Percentiles rank a stretch among this genome's conserved stretches.
These are phyloP conservation scores for Gallirallus australis DNA, from an alignment of 2,797 vertebrate genomes.

Conservation along the genomic window DNA sequence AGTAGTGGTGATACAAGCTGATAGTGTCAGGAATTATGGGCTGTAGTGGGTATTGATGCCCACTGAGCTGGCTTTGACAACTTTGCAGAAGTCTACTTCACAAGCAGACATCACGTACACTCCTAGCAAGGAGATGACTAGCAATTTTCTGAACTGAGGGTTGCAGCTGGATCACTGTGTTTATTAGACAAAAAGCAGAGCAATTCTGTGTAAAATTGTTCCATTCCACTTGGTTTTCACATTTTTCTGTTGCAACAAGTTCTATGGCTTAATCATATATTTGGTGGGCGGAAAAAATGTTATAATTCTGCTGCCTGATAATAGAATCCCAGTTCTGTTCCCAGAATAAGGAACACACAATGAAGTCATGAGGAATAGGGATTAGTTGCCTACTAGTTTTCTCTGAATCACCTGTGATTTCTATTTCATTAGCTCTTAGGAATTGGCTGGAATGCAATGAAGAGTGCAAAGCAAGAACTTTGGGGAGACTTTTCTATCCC, in stretches of 20 bases:
- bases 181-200: not conserved
- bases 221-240: not conserved
- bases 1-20: not conserved
- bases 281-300: not conserved
- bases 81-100: not conserved
- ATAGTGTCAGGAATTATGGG: not conserved
- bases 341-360: not conserved
- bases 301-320: not conserved
- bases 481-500: not conserved
- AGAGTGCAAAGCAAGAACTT: not conserved
- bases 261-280: not conserved
- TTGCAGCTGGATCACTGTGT: not conserved
- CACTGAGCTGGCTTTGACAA: not conserved
- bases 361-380: not conserved
- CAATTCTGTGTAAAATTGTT: not conserved
- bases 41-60: not conserved
- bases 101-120: fast-evolving
- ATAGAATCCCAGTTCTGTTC: not conserved
- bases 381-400: not conserved
- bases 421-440: not conserved
- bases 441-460: not conserved
- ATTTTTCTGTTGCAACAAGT: not conserved
- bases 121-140: not conserved
- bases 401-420: not conserved
- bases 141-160: not conserved